Evolutionary conservation across 2,888 invertebrate species (phyloP).

Genomic region (Spicauda simplicius): DNA sequence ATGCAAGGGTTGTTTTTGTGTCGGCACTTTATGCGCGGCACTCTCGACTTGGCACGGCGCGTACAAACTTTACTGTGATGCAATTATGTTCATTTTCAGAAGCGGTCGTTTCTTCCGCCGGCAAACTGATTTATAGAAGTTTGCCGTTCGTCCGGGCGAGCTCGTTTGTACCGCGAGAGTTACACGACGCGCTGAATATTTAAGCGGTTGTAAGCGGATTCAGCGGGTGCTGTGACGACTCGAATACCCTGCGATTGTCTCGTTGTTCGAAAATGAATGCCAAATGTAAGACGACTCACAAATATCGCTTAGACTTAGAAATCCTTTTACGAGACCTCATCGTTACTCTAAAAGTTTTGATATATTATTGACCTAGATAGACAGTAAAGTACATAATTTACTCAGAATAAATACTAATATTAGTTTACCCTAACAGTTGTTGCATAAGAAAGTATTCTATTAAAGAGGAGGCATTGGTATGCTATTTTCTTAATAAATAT

Average conservation of each 20-base stretch:
- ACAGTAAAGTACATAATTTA: too few species aligned
- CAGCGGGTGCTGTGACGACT: constrained; percentile 23
- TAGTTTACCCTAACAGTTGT: too few species aligned
- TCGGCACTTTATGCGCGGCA: constrained; percentile 4
- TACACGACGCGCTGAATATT: constrained; percentile 31
- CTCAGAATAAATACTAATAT: too few species aligned
- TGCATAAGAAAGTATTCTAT: too few species aligned
- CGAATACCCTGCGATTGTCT: constrained; percentile 12
- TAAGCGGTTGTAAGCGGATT: constrained; percentile 33
- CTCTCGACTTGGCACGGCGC: constrained; percentile 2
- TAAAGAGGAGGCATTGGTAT: too few species aligned
- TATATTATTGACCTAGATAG: too few species aligned
- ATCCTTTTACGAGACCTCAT: too few species aligned
- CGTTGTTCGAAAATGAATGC: constrained; percentile 13
- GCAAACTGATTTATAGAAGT: constrained; percentile 12
- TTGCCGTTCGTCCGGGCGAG: neutral
- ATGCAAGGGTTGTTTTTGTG: constrained; percentile 2
- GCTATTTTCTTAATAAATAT: too few species aligned
- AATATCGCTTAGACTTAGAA: constrained; percentile 2
- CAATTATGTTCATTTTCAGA: constrained; percentile 19
- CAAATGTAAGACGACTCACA: neutral
- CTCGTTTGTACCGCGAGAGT: constrained; percentile 1
- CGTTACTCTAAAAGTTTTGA: too few species aligned
- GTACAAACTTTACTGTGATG: constrained; percentile 18
- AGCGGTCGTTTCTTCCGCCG: neutral